Percentiles rank a stretch among this genome's conserved stretches.
Evolutionary conservation across 2,797 vertebrate genomes (phyloP).

Genomic region (Melanogrammus aeglefinus): DNA sequence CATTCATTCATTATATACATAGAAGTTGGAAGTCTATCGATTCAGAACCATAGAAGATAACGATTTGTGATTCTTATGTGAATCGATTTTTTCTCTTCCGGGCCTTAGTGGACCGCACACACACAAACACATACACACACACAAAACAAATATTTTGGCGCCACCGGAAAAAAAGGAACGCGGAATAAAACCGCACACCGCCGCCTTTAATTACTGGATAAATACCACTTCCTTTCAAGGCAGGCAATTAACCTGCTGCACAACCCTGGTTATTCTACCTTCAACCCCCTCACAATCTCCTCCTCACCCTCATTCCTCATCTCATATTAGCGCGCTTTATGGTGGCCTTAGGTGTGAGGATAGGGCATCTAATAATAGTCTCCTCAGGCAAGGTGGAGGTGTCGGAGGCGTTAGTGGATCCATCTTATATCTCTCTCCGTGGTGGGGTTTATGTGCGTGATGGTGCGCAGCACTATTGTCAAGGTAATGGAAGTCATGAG

Average conservation of each 20-base stretch:
- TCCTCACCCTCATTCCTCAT: background rate
- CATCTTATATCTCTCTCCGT: background rate
- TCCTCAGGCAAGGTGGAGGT: background rate
- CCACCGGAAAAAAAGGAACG: background rate
- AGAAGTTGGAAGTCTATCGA: too few species aligned
- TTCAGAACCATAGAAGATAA: too few species aligned
- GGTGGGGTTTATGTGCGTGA: background rate
- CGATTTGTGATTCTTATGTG: too few species aligned
- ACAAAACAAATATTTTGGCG: background rate
- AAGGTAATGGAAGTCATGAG: background rate
- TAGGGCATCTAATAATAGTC: background rate
- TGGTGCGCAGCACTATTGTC: background rate
- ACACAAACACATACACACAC: background rate
- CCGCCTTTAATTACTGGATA: constrained; percentile 3
- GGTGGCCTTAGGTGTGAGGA: background rate
- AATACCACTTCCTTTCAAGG: background rate
- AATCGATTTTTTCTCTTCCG: too few species aligned
- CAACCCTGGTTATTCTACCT: background rate
- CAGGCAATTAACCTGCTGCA: constrained; percentile 2
- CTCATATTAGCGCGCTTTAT: background rate
- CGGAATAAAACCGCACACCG: background rate
- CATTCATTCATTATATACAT: too few species aligned
- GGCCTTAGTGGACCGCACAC: too few species aligned
- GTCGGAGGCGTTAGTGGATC: background rate
- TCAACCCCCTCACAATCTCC: background rate